phyloP scores from a whole-genome alignment of 2,113 vertebrate genomes.

The Chloroceryle aenea region DNA sequence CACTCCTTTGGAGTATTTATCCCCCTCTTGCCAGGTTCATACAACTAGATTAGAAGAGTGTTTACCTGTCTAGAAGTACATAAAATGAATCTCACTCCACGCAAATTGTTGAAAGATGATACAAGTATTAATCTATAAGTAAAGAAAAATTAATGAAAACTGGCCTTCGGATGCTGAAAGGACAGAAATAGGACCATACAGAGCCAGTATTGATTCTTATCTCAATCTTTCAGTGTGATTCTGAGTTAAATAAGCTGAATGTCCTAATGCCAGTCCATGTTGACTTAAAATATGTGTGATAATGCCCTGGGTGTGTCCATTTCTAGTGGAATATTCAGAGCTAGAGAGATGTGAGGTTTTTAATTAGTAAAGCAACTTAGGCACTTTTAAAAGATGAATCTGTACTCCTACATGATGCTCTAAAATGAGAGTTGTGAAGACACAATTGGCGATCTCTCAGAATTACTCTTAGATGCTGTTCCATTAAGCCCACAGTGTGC shows the following conservation, averaged over 20 bases:
- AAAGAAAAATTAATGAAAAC: background rate
- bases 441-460: slow-evolving; percentile 42
- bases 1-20: background rate
- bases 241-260: background rate
- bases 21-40: background rate
- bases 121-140: background rate
- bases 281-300: background rate
- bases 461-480: slow-evolving; percentile 16
- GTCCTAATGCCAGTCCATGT: background rate
- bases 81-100: background rate
- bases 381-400: background rate
- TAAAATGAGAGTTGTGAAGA: slow-evolving; percentile 36
- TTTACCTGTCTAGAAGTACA: background rate
- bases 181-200: background rate
- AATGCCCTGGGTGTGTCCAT: background rate
- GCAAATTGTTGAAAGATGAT: background rate
- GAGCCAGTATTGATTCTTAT: background rate
- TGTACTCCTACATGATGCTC: slow-evolving; percentile 36
- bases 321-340: background rate
- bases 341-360: background rate
- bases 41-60: background rate
- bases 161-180: background rate
- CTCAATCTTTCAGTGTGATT: background rate
- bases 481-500: slow-evolving; percentile 33
- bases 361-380: background rate